A percentile compares a stretch with the other conserved stretches of the same genome.
These are phyloP conservation scores for Sarcophaga caerulescens DNA, from an alignment of 2,888 invertebrate genomes.

Conservation along the genomic window DNA sequence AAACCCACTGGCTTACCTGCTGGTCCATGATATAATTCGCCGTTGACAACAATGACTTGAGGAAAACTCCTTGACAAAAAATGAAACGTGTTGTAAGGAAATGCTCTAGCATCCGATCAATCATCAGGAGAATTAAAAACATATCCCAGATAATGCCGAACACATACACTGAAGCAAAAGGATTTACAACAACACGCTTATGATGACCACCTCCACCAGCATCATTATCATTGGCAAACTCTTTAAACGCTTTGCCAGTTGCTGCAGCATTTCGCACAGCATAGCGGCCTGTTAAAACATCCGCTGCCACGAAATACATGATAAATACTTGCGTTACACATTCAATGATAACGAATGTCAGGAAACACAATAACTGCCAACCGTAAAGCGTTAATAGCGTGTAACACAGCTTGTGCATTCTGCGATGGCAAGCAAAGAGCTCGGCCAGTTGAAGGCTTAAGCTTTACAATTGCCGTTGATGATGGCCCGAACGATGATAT, in stretches of 20 bases:
- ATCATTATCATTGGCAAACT: not conserved
- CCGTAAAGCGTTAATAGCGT: conserved; percentile 69
- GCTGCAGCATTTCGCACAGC: not conserved
- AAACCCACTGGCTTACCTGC: conserved; percentile 42
- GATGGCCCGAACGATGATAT: conserved; percentile 51
- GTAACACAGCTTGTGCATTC: conserved; percentile 69
- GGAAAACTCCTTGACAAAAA: conserved; percentile 26
- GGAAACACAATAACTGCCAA: conserved; percentile 72
- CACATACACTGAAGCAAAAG: conserved; percentile 51
- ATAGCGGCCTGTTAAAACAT: conserved; percentile 50
- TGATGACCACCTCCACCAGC: not conserved
- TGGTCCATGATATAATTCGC: conserved; percentile 44
- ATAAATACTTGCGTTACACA: conserved; percentile 74
- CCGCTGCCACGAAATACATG: conserved; percentile 71
- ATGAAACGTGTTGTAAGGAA: conserved; percentile 47
- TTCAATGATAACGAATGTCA: conserved; percentile 72
- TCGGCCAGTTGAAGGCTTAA: conserved; percentile 71
- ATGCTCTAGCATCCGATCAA: conserved; percentile 61
- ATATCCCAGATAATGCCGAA: conserved; percentile 66
- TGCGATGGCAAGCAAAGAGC: conserved; percentile 69
- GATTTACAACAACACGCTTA: conserved; percentile 46
- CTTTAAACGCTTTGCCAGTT: not conserved
- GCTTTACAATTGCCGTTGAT: conserved; percentile 59
- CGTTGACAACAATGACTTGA: conserved; percentile 43
- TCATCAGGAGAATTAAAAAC: conserved; percentile 62